These are phyloP conservation scores for Spinus pinus DNA, from an alignment of 2,797 vertebrate species.

Conservation along the genomic window DNA sequence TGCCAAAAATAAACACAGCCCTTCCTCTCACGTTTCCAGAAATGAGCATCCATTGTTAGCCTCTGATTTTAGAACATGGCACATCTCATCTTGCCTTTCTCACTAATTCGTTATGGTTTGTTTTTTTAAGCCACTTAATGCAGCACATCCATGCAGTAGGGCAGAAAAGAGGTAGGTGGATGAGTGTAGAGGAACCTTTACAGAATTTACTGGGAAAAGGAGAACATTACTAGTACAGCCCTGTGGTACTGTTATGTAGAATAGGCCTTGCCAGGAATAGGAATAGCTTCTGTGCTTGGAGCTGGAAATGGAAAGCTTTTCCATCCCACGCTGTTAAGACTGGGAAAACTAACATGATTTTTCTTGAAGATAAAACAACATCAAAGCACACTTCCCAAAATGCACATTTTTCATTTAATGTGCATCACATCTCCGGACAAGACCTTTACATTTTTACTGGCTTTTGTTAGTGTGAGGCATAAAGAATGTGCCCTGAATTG, in stretches of 20 bases:
- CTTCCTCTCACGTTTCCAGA: neutral
- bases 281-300: neutral
- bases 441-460: neutral
- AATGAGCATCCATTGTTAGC: neutral
- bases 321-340: neutral
- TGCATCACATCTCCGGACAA: neutral
- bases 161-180: constrained; percentile 1
- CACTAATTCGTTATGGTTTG: neutral
- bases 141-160: neutral
- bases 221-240: neutral
- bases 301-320: neutral
- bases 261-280: neutral
- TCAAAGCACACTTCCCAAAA: neutral
- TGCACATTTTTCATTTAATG: neutral
- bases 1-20: neutral
- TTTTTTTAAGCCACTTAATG: neutral
- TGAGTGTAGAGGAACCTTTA: neutral
- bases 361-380: neutral
- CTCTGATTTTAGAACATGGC: neutral
- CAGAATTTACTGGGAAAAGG: neutral
- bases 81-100: neutral
- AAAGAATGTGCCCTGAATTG: neutral
- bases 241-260: neutral
- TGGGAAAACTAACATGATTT: neutral
- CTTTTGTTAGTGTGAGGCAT: neutral